These are phyloP conservation scores for Elephas maximus DNA, from an alignment of 2,113 vertebrate species.

Conservation along the genomic window DNA sequence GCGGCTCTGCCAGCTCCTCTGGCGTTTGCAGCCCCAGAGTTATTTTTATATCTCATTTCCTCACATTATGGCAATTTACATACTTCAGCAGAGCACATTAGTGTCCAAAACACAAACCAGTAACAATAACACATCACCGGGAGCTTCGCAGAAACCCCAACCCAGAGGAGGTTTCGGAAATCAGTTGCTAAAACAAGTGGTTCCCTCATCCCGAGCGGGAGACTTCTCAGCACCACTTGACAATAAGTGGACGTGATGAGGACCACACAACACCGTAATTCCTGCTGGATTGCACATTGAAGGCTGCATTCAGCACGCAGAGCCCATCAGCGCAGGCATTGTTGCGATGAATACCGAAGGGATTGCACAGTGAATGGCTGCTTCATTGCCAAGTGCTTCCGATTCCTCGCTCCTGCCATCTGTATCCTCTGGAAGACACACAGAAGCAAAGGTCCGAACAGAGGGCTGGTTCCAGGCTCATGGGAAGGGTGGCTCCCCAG, in stretches of 20 bases:
- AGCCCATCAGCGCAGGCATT: slow-evolving; percentile 91
- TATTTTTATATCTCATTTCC: slow-evolving; percentile 91
- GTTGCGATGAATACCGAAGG: slow-evolving; percentile 91
- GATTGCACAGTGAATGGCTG: slow-evolving; percentile 90
- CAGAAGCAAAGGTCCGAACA: slow-evolving; percentile 85
- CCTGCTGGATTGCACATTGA: slow-evolving; percentile 91
- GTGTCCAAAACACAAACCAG: slow-evolving; percentile 87
- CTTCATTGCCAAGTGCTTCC: slow-evolving; percentile 90
- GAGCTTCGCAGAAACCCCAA: slow-evolving; percentile 81
- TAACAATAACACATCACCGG: slow-evolving; percentile 87
- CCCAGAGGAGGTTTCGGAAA: slow-evolving; percentile 87
- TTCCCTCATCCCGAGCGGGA: slow-evolving; percentile 88
- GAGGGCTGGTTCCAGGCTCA: slow-evolving; percentile 48
- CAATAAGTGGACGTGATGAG: slow-evolving; percentile 92
- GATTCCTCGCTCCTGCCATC: slow-evolving; percentile 90
- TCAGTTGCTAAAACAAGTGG: slow-evolving; percentile 88
- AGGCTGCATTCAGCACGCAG: slow-evolving; percentile 89
- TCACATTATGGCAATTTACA: slow-evolving; percentile 89
- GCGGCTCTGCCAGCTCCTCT: slow-evolving; percentile 69
- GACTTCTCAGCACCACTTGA: slow-evolving; percentile 90
- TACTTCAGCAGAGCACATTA: slow-evolving; percentile 87
- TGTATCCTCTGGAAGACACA: slow-evolving; percentile 86
- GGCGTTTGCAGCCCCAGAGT: slow-evolving; percentile 58
- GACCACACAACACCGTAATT: slow-evolving; percentile 85
- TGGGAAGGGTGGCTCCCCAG: not conserved